Conservation (phyloP, 1,140 invertebrate species). For the Liolophura sinensis region DNA sequence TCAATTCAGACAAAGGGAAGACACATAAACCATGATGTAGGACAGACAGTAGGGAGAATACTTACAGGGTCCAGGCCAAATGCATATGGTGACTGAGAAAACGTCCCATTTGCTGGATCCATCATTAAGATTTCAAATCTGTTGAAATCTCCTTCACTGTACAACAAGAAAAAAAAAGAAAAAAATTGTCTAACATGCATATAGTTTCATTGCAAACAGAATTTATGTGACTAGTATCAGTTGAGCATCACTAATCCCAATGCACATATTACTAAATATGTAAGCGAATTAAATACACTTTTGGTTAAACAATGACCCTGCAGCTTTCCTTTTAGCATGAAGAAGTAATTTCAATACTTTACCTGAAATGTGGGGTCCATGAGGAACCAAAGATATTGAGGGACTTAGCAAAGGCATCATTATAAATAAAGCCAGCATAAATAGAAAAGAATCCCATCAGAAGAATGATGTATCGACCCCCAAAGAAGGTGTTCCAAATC, state of each 20-base stretch:
- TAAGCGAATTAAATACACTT: background rate
- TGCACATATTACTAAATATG: constrained; percentile 27
- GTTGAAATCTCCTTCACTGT: constrained; percentile 15
- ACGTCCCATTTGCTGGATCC: constrained; percentile 27
- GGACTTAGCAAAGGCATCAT: constrained; percentile 96
- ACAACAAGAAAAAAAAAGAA: constrained; percentile 6
- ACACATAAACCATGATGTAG: background rate
- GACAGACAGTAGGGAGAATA: constrained; percentile 10
- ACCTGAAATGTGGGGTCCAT: constrained; percentile 65
- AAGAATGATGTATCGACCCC: constrained; percentile 95
- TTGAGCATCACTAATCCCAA: too few relatives aligned
- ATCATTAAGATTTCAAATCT: constrained; percentile 27
- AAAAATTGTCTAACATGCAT: too few relatives aligned
- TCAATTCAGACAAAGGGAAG: too few relatives aligned
- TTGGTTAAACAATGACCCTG: background rate
- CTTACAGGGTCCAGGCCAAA: constrained; percentile 82
- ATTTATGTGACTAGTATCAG: constrained; percentile 2
- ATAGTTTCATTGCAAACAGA: background rate
- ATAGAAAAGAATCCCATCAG: constrained; percentile 97
- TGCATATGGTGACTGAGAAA: constrained; percentile 70
- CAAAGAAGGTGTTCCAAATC: constrained; percentile 98
- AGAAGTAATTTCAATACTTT: background rate
- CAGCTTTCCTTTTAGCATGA: background rate
- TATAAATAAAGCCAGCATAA: constrained; percentile 97
- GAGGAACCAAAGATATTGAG: constrained; percentile 90